A percentile compares a stretch with the other conserved stretches of the same genome.
Evolutionary conservation across 2,797 vertebrate genomes (phyloP).

Genomic region (Poeciliopsis infans): DNA sequence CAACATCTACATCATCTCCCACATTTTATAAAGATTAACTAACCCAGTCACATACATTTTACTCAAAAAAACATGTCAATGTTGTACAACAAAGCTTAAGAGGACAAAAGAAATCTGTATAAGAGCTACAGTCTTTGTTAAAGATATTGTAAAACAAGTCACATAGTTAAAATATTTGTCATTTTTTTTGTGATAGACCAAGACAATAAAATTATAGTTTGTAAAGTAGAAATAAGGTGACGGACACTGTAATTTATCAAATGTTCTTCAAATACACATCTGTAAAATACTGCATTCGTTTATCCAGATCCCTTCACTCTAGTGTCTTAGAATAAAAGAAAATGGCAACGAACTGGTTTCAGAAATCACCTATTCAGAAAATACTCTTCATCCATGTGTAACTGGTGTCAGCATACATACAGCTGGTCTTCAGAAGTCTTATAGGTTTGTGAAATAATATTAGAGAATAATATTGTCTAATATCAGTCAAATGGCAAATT

Average conservation of each 20-base stretch:
- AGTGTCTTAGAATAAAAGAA: not conserved
- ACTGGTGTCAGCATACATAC: not conserved
- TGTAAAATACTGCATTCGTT: not conserved
- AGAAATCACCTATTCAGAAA: not conserved
- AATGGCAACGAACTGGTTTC: not conserved
- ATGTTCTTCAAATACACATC: not conserved
- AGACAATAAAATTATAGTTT: not conserved
- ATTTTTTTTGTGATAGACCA: not conserved
- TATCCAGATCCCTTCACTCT: not conserved
- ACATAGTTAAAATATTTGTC: not conserved
- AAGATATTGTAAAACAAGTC: not conserved
- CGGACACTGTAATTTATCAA: not conserved
- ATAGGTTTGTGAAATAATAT: not conserved
- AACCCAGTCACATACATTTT: not conserved
- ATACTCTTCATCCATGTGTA: not conserved
- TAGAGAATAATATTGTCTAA: not conserved
- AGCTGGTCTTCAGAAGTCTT: not conserved
- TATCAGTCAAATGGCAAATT: too few relatives aligned
- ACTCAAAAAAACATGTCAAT: not conserved
- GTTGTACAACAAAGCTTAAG: not conserved
- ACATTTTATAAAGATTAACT: not conserved
- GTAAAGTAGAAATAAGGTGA: not conserved
- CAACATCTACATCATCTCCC: not conserved
- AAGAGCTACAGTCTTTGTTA: not conserved
- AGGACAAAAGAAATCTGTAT: not conserved